A percentile compares a stretch with the other conserved stretches of the same genome.
Evolutionary conservation across 1,140 invertebrate genomes (phyloP).

Genomic region (Pogonus chalceus): DNA sequence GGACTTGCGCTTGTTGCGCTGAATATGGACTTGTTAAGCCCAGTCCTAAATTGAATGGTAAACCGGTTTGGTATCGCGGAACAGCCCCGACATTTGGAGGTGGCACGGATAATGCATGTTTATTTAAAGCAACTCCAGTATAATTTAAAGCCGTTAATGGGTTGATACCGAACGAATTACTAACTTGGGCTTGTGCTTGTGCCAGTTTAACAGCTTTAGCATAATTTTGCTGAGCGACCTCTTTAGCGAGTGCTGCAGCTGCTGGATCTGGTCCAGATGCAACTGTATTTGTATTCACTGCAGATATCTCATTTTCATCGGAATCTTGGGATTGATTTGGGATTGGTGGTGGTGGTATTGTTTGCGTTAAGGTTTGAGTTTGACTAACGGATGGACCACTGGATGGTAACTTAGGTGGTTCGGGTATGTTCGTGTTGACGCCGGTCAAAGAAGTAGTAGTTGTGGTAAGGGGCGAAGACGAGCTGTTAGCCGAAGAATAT

Average conservation of each 20-base stretch:
- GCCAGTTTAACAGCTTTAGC: slow-evolving; percentile 55
- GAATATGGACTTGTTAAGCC: slow-evolving; percentile 28
- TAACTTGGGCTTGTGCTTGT: slow-evolving; percentile 32
- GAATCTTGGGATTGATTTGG: slow-evolving; percentile 7
- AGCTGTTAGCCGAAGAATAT: slow-evolving; percentile 10
- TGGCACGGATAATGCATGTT: slow-evolving; percentile 40
- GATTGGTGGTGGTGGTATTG: not conserved
- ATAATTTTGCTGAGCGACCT: slow-evolving; percentile 68
- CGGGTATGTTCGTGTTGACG: not conserved
- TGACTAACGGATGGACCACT: not conserved
- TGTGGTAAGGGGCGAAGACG: slow-evolving; percentile 7
- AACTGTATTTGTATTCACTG: slow-evolving; percentile 20
- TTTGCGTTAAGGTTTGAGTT: not conserved
- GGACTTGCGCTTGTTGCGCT: slow-evolving; percentile 18
- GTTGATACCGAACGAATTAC: slow-evolving; percentile 13
- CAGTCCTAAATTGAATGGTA: slow-evolving; percentile 18
- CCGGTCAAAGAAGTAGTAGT: not conserved
- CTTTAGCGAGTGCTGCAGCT: slow-evolving; percentile 56
- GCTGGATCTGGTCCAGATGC: slow-evolving; percentile 35
- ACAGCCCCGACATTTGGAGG: slow-evolving; percentile 20
- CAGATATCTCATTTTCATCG: not conserved
- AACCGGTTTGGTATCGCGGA: slow-evolving; percentile 21
- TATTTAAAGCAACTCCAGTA: slow-evolving; percentile 65
- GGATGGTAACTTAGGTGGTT: not conserved
- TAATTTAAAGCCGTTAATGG: slow-evolving; percentile 58